Percentiles rank a stretch among this genome's conserved stretches.
These are phyloP conservation scores for Phrynocephalus versicolor DNA, from an alignment of 2,113 vertebrate species.

Conservation along the genomic window DNA sequence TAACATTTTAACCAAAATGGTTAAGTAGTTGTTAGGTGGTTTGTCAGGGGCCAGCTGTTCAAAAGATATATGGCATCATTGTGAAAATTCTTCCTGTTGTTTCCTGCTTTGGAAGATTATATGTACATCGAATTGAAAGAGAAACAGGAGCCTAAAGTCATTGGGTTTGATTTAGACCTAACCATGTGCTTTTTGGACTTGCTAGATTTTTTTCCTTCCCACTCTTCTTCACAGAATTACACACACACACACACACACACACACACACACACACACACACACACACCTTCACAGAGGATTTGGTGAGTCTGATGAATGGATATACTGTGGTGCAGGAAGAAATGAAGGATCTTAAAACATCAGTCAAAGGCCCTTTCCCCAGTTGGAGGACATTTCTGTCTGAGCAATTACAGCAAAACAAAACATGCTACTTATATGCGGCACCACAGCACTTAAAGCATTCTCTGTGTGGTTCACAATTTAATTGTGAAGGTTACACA, in stretches of 20 bases:
- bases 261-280: not conserved
- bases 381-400: too few relatives aligned
- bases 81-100: not conserved
- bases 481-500: too few relatives aligned
- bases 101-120: not conserved
- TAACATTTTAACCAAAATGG: constrained; percentile 38
- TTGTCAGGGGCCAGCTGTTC: constrained; percentile 14
- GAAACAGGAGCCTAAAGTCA: not conserved
- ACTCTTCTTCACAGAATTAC: not conserved
- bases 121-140: not conserved
- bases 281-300: not conserved
- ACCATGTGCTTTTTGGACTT: not conserved
- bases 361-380: not conserved
- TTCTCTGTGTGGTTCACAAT: too few relatives aligned
- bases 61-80: not conserved
- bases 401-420: not conserved
- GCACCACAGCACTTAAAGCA: too few relatives aligned
- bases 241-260: not conserved
- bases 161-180: not conserved
- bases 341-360: not conserved
- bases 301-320: too few relatives aligned
- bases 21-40: constrained; percentile 22
- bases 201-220: not conserved
- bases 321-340: not conserved
- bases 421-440: too few relatives aligned